Evolutionary conservation across 2,888 invertebrate species (phyloP), one percentile per base, ranked within the genome.

Genomic region (Thysanoteuthis rhombus): DNA sequence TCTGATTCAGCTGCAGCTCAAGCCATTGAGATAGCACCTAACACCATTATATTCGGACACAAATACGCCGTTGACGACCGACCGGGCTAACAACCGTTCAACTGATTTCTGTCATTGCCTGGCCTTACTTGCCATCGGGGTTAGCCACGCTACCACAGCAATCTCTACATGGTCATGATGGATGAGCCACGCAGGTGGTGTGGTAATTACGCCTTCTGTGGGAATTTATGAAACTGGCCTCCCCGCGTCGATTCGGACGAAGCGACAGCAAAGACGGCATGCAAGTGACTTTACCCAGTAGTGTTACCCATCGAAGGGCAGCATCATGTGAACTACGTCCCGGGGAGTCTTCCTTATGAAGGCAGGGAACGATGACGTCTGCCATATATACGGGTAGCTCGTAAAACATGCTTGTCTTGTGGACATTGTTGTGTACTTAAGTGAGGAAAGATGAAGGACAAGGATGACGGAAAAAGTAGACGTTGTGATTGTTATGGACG

Each of bases 11-110:
- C 75, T 75, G 75, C n/a, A 75, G 12, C n/a, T 36, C 10, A 36
- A 36, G 4, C 75, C n/a, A n/a, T 75, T 75, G n/a, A 75, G n/a
- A 36, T 75, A n/a, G 36, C 75, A n/a, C n/a, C n/a, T 75, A 75
- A 75, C 75, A 75, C 75, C n/a, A 75, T n/a, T 75, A 75, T 75
- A n/a, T 75, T 75, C 75, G n/a, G 75, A 75, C 75, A n/a, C n/a
- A n/a, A n/a, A 3, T 1, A 75, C n/a, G 75, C 75, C 16, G n/a
- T 75, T n/a, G 75, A 36, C 75, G 75, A 75, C 75, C n/a, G 36
- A 75, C n/a, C 16, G 75, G 75, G 75, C 75, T 36, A 75, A 75
- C 58, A 58, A 75, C 16, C 75, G 75, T n/a, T 75, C 75, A 75
- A 16, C n/a, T 2, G 75, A n/a, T n/a, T 25, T 75, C 75, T 75